Evolutionary conservation across 1,140 invertebrate genomes (phyloP).

Genomic region (Philopotamus ludificatus): DNA sequence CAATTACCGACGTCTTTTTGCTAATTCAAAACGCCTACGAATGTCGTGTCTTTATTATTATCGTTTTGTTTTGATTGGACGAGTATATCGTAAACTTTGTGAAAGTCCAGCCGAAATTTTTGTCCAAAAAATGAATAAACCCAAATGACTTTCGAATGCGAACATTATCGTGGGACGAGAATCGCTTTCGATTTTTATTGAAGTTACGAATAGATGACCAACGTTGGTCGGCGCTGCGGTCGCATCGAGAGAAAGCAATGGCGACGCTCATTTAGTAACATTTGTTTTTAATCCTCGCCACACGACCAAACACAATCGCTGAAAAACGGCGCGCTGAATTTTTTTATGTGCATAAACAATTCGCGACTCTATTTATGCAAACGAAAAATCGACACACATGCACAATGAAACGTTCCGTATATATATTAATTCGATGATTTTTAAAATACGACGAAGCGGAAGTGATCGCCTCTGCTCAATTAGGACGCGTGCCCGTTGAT

Average conservation of each 20-base stretch:
- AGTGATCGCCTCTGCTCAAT: too few species aligned
- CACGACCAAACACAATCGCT: not conserved
- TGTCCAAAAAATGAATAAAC: slow-evolving; percentile 13
- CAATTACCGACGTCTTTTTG: too few species aligned
- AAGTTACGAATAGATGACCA: slow-evolving; percentile 15
- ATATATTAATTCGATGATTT: too few species aligned
- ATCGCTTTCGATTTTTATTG: slow-evolving; percentile 27
- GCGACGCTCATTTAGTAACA: slow-evolving; percentile 5
- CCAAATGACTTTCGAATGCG: slow-evolving; percentile 22
- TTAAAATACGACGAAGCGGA: too few species aligned
- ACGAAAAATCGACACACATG: too few species aligned
- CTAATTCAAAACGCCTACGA: too few species aligned
- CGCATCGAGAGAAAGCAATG: not conserved
- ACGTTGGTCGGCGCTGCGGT: not conserved
- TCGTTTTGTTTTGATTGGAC: too few species aligned
- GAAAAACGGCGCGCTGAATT: not conserved
- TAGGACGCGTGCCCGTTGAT: too few species aligned
- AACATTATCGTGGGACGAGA: slow-evolving; percentile 5
- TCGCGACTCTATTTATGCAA: too few species aligned
- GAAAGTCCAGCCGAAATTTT: slow-evolving; percentile 23
- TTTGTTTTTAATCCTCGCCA: not conserved
- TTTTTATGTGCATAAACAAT: not conserved
- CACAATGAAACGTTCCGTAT: too few species aligned
- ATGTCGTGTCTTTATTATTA: too few species aligned
- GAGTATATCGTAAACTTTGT: too few species aligned